A percentile compares a stretch with the other conserved stretches of the same genome.
Evolutionary conservation across 2,113 vertebrate species (phyloP).

Genomic region (Parus major): DNA sequence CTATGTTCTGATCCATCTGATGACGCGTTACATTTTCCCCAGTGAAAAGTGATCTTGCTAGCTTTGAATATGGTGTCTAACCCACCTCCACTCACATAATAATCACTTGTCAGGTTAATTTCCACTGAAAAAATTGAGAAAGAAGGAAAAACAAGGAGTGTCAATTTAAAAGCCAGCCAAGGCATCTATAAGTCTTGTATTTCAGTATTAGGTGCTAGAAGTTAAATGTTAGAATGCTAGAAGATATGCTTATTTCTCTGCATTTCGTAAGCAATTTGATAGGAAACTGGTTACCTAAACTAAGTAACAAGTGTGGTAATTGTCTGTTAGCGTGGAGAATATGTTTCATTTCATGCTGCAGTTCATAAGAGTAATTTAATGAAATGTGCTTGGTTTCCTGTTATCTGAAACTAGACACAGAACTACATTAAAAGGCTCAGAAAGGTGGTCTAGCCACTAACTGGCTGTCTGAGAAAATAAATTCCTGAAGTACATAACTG

Average conservation of each 20-base stretch:
- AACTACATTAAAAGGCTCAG: background rate
- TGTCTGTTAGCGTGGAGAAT: background rate
- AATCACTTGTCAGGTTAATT: constrained; percentile 89
- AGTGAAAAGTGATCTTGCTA: constrained; percentile 93
- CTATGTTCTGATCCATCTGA: constrained; percentile 95
- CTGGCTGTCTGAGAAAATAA: background rate
- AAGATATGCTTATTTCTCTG: background rate
- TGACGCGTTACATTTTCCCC: constrained; percentile 93
- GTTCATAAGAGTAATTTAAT: background rate
- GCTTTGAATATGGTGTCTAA: constrained; percentile 86
- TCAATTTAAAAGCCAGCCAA: background rate
- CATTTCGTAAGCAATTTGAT: background rate
- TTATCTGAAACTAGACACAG: background rate
- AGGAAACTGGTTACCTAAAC: background rate
- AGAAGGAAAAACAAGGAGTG: background rate
- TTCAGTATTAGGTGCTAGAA: background rate
- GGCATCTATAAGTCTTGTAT: background rate
- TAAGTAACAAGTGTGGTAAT: background rate
- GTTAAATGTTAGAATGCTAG: too few species aligned
- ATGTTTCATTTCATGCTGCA: background rate
- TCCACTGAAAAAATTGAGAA: constrained; percentile 80
- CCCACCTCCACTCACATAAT: constrained; percentile 87
- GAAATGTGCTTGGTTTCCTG: background rate
- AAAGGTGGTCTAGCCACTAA: background rate
- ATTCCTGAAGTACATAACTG: background rate